These are phyloP conservation scores for Tachypleus tridentatus DNA, from an alignment of 1,140 invertebrate species.

Conservation along the genomic window DNA sequence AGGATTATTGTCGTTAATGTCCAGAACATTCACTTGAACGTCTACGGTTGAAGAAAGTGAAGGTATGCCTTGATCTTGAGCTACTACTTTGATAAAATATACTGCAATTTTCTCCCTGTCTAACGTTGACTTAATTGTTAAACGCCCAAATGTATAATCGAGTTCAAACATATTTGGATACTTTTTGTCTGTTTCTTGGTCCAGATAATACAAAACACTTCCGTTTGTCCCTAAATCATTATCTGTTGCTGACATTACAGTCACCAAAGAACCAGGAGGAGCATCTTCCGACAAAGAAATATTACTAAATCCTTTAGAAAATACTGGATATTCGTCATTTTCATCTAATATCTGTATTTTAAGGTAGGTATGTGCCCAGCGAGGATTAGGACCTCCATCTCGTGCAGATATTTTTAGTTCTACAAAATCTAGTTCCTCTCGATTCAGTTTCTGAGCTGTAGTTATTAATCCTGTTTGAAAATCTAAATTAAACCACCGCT, in stretches of 20 bases:
- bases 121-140: constrained; percentile 60
- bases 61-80: constrained; percentile 78
- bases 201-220: constrained; percentile 43
- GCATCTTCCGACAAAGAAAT: constrained; percentile 67
- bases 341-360: constrained; percentile 87
- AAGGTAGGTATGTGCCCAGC: constrained; percentile 71
- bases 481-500: constrained; percentile 65
- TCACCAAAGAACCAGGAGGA: constrained; percentile 61
- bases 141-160: constrained; percentile 67
- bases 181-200: constrained; percentile 49
- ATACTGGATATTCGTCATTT: constrained; percentile 75
- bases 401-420: constrained; percentile 59
- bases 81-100: constrained; percentile 71
- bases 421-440: constrained; percentile 67
- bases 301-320: constrained; percentile 50
- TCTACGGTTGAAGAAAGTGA: constrained; percentile 76
- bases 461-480: constrained; percentile 61
- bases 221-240: constrained; percentile 89
- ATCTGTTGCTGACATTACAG: constrained; percentile 73
- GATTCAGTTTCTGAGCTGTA: constrained; percentile 64
- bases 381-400: constrained; percentile 59
- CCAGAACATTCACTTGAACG: constrained; percentile 61
- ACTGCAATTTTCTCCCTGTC: constrained; percentile 65
- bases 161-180: constrained; percentile 71
- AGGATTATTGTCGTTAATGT: constrained; percentile 83